Evolutionary conservation across 1,140 invertebrate species (phyloP).

Genomic region (Periplaneta americana): DNA sequence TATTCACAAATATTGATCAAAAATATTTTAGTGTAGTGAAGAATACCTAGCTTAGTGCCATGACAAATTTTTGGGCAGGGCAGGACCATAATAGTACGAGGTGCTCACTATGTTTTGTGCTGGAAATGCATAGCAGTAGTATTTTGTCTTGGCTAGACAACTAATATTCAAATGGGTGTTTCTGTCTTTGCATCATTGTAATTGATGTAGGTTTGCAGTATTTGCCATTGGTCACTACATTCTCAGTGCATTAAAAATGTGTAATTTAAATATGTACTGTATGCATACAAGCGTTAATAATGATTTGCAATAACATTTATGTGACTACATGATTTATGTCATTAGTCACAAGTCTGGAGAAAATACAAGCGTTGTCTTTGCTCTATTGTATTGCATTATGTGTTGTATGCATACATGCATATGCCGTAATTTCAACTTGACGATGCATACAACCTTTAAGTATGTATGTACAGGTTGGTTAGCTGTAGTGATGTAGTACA

Average conservation of each 20-base stretch:
- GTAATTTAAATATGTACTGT: background rate
- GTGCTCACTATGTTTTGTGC: conserved; percentile 3
- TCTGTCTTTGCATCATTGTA: conserved; percentile 6
- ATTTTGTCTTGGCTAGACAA: background rate
- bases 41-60: conserved; percentile 17
- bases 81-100: background rate
- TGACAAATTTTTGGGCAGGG: conserved; percentile 8
- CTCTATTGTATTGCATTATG: background rate
- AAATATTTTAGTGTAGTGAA: conserved; percentile 16
- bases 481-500: background rate
- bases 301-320: background rate
- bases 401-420: background rate
- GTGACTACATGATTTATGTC: background rate
- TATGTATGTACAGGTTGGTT: too few relatives aligned
- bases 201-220: conserved; percentile 8
- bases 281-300: background rate
- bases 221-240: conserved; percentile 1
- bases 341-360: background rate
- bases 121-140: background rate
- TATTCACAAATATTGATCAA: conserved; percentile 15
- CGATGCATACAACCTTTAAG: background rate
- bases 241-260: background rate
- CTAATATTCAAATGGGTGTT: background rate
- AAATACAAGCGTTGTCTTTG: too few relatives aligned
- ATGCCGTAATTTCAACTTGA: background rate